Evolutionary conservation across 2,888 invertebrate species (phyloP).

Genomic region (Parapristionchus giblindavisi): DNA sequence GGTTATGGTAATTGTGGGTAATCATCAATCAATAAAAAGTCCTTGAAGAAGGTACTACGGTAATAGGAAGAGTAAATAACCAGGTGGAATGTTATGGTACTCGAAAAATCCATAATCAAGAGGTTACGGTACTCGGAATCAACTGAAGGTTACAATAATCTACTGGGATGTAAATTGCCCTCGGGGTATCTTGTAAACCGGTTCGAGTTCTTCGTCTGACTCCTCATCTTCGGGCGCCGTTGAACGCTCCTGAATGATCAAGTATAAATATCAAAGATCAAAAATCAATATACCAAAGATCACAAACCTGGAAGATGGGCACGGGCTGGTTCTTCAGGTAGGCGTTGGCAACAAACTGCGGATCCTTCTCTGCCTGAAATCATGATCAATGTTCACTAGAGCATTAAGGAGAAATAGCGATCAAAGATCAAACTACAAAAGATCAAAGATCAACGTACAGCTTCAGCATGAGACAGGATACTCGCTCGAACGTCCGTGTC

Average conservation of each 20-base stretch:
- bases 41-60: no score
- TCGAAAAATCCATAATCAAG: no score
- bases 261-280: neutral
- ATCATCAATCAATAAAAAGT: no score
- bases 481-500: slow-evolving; percentile 66
- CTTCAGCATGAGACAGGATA: slow-evolving; percentile 68
- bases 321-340: slow-evolving; percentile 65
- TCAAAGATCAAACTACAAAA: no score
- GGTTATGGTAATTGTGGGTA: no score
- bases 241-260: neutral
- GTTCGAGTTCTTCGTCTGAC: slow-evolving; percentile 56
- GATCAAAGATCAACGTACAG: slow-evolving; percentile 47
- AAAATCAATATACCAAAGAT: neutral
- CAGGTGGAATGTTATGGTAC: no score
- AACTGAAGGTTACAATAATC: neutral
- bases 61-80: no score
- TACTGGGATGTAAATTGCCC: slow-evolving; percentile 16
- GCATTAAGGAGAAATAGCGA: neutral
- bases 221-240: slow-evolving; percentile 52
- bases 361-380: slow-evolving; percentile 63
- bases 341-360: slow-evolving; percentile 64
- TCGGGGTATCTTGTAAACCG: slow-evolving; percentile 59
- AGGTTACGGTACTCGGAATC: no score
- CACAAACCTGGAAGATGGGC: slow-evolving; percentile 65
- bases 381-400: neutral